Base-by-base conservation (phyloP, 2,113 vertebrate species). In the Cyprinus carpio region DNA sequence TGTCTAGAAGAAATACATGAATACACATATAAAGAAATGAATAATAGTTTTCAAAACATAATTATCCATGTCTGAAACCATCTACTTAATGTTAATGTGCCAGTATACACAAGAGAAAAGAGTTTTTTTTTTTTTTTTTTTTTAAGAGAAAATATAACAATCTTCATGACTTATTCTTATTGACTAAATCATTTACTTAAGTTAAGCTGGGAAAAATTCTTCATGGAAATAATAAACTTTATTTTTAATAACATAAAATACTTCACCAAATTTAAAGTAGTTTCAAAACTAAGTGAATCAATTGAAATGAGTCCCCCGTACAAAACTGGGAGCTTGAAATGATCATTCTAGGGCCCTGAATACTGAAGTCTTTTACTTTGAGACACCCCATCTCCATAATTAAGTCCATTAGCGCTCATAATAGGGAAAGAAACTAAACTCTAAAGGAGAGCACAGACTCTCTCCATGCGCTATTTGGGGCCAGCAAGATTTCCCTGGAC, bases 401-500 rank as follows among this genome's bases (percentile, higher is more conserved):
- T 81, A 65, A 81, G 86, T 90, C 89, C 90, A 91, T 89, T 65
- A 81, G 40, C 13, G 4, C 37, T 64, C 60, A 65, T 65, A 81
- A 65, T 81, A 65, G 16, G 40, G 60, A 65, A 65, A 65, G 9
- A 40, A 65, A 49, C n/a, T 25, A 9, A 65, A 49, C 60, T 81
- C 78, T 81, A 49, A 25, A 75, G n/a, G 78, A 46, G 40, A 81
- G 34, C 16, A 46, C 60, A 56, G 74, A 46, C 81, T 67, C 84
- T 51, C 60, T 84, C 71, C 67, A 75, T 86, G 87, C 74, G 72
- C 81, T 27, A 88, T 88, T 87, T 87, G 77, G 75, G 86, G 86
- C 62, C 23, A 81, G 83, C 18, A 85, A 83, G 83, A 89, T 88
- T 80, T 81, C 89, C 83, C 69, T 51, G 27, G 69, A 88, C 72